These are phyloP conservation scores for Zeus faber DNA, from an alignment of 2,113 vertebrate species.

Conservation along the genomic window DNA sequence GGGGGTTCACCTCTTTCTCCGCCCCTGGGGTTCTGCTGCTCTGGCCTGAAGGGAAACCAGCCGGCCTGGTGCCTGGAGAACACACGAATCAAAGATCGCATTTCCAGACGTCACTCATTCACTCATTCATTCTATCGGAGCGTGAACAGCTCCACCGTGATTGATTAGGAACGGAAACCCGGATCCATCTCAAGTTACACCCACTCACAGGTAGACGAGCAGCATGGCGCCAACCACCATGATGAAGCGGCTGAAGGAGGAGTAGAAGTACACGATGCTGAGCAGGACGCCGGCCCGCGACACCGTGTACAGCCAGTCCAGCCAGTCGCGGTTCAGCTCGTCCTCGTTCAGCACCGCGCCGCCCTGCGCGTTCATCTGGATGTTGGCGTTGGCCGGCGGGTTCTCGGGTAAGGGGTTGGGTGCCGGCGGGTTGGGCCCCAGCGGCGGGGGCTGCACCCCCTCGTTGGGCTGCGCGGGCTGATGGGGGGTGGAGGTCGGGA, in stretches of 20 bases:
- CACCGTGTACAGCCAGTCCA: conserved; percentile 94
- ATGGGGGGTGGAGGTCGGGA: conserved; percentile 51
- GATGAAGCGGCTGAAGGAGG: conserved; percentile 92
- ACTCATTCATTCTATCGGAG: background rate
- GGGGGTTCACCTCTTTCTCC: conserved; percentile 62
- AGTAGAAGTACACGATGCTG: conserved; percentile 97
- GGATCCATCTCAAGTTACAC: conserved; percentile 18
- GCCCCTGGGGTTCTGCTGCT: conserved; percentile 74
- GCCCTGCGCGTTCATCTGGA: conserved; percentile 84
- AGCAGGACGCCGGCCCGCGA: conserved; percentile 89
- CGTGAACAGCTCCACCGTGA: background rate
- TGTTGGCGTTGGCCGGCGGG: conserved; percentile 82
- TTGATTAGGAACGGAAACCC: too few relatives aligned
- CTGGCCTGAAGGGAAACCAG: conserved; percentile 93
- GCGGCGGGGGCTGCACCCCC: conserved; percentile 71
- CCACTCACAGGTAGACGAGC: conserved; percentile 90
- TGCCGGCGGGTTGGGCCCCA: conserved; percentile 77
- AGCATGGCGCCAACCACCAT: conserved; percentile 95
- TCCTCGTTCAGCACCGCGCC: conserved; percentile 89
- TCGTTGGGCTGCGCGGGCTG: conserved; percentile 70
- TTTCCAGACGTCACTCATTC: conserved; percentile 18
- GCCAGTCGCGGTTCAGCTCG: conserved; percentile 94
- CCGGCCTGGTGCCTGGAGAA: conserved; percentile 88
- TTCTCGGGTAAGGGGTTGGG: conserved; percentile 78
- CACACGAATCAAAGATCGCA: too few relatives aligned